Evolutionary conservation across 2,888 invertebrate species (phyloP), one percentile per base, ranked within the genome.

Genomic region (Hoplodrina blanda): DNA sequence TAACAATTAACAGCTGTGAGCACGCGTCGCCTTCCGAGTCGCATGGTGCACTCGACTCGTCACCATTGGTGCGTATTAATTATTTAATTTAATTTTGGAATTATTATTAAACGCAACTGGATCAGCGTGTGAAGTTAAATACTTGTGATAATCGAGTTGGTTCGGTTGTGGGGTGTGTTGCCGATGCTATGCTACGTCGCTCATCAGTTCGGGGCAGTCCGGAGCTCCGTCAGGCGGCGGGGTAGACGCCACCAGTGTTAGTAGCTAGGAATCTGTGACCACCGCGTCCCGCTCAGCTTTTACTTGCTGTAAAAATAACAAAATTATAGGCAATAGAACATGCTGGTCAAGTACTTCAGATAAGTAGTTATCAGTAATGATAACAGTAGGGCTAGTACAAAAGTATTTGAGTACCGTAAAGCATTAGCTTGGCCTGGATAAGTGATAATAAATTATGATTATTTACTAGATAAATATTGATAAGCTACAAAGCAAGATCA

Each of bases 271-370:
- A 82, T 95, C 95, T 30, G 95, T 88, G 65, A 95, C 96, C 59
- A 97, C 97, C 50, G 96, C 96, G 72, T 97, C 97, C 73, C 97
- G 97, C 91, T 98, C 97, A 64, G 97, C 95, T 95, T 98, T 98
- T 76, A 97, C 97, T 90, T 97, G 98, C 85, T 97, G 96, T 94
- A 70, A 95, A 44, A 67, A 75, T n/a, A 60, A 78, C 75, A 52
- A 11, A 65, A 67, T 17, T 25, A 19, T 60, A 52, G 33, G 19
- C 15, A 37, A 33, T 25, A 25, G 37, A 78, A 68, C 60, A 30
- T 44, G 62, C 62, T 33, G 33, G 7, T 8, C 6, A 25, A 53
- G 66, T 67, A 66, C 41, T 50, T 2, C 50, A 53, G 37, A 57
- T 75, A 53, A 66, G 19, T n/a, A 57, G 17, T 63, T 73, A 78